phyloP scores from a whole-genome alignment of 2,113 vertebrate species.

The Ophiodon elongatus region DNA sequence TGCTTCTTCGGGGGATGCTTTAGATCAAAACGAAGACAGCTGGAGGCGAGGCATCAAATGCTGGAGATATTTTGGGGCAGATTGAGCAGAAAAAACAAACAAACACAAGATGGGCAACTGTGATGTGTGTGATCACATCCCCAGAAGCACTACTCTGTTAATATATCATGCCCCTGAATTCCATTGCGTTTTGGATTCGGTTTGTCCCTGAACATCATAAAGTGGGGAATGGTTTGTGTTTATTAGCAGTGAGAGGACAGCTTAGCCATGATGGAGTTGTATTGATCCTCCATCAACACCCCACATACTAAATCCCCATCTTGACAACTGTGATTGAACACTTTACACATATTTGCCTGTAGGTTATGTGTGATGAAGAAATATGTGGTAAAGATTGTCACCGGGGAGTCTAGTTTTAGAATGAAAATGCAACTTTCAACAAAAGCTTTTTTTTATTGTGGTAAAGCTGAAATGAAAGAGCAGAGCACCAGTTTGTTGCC shows the following conservation, averaged over 20 bases:
- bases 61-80: not conserved
- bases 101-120: not conserved
- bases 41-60: not conserved
- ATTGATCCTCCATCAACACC: conserved; percentile 62
- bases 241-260: conserved; percentile 39
- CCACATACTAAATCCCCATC: conserved; percentile 56
- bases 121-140: not conserved
- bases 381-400: conserved; percentile 2
- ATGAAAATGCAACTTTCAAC: not conserved
- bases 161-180: not conserved
- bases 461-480: not conserved
- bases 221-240: conserved; percentile 39
- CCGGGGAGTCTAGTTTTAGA: not conserved
- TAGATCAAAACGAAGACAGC: conserved; percentile 9
- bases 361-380: conserved; percentile 21
- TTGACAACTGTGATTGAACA: conserved; percentile 63
- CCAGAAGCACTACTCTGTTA: not conserved
- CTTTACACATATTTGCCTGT: conserved; percentile 44
- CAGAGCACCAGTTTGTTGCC: not conserved
- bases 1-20: not conserved
- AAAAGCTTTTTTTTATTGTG: not conserved
- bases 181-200: not conserved
- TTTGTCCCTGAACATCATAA: conserved; percentile 30
- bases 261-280: conserved; percentile 49
- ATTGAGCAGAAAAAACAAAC: not conserved